Base-by-base conservation (phyloP, 2,888 invertebrate genomes). In the Lysandra coridon region DNA sequence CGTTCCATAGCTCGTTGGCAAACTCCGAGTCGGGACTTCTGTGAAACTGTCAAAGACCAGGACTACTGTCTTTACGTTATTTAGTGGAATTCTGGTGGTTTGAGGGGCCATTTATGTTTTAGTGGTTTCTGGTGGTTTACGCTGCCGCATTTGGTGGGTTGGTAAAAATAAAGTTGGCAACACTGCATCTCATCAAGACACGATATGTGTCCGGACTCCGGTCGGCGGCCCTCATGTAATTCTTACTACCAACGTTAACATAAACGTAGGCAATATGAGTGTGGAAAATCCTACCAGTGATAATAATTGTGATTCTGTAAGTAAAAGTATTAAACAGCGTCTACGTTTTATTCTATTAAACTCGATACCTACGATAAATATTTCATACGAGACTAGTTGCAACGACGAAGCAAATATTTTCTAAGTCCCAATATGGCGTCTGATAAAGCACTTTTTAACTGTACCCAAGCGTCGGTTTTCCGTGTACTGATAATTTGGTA, bases 371-470 rank as follows among this genome's bases (percentile, higher is more conserved):
- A 0, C 4, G 3, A 69, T 69, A 14, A 69, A 69, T 14, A 33
- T 69, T 33, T 33, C 69, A 33, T 69, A 30, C 30, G 69, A 92
- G 95, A 91, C 93, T 96, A 95, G 86, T 91, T 89, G 87, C 85
- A 87, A 86, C 88, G 87, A 88, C 89, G 89, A 90, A 90, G 89
- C 95, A 92, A 93, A 95, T 94, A 89, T 95, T 95, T 95, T 95
- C 95, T 95, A 97, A 97, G 97, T 97, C 97, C 97, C 96, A 97
- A 97, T 96, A 97, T 97, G 97, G 97, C 97, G 97, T 96, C 97
- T 96, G 95, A 95, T 95, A 95, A 95, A 96, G 96, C 96, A 95
- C 95, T 85, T 83, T 83, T 87, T 86, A 84, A 85, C 84, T 85
- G 84, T 87, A 87, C 85, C 86, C 91, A 94, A 91, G 94, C 92